phyloP scores from a whole-genome alignment of 2,888 invertebrate genomes.

The Acleris literana region DNA sequence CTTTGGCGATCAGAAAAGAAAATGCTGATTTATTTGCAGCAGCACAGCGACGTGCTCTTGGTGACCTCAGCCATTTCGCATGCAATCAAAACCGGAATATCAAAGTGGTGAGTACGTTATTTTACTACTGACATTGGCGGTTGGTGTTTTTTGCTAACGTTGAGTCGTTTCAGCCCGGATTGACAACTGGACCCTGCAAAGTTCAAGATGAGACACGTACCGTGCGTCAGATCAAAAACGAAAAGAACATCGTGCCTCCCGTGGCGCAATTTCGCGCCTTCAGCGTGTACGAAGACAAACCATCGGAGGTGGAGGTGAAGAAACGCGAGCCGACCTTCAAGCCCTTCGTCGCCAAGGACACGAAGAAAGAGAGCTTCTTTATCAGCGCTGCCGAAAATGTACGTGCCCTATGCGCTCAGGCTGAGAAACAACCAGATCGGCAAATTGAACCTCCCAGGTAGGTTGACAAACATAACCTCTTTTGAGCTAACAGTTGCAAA shows the following conservation, averaged over 20 bases:
- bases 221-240: conserved; percentile 75
- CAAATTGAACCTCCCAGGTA: conserved; percentile 65
- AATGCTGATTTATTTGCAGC: conserved; percentile 72
- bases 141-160: conserved; percentile 33
- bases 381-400: conserved; percentile 66
- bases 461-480: conserved; percentile 39
- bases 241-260: conserved; percentile 81
- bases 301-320: conserved; percentile 72
- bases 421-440: conserved; percentile 65
- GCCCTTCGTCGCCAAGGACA: conserved; percentile 72
- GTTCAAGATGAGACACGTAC: conserved; percentile 77
- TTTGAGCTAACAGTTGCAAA: no score
- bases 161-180: conserved; percentile 59
- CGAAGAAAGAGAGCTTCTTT: conserved; percentile 66
- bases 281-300: conserved; percentile 88
- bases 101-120: conserved; percentile 78
- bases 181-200: conserved; percentile 76
- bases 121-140: conserved; percentile 25
- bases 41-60: conserved; percentile 86
- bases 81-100: conserved; percentile 79
- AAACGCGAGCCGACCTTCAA: conserved; percentile 73
- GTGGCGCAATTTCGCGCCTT: conserved; percentile 90
- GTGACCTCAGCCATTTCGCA: conserved; percentile 84
- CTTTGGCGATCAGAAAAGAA: conserved; percentile 80
- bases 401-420: conserved; percentile 62